These are phyloP conservation scores for Catagonus wagneri DNA, from an alignment of 2,113 vertebrate genomes.

Conservation along the genomic window DNA sequence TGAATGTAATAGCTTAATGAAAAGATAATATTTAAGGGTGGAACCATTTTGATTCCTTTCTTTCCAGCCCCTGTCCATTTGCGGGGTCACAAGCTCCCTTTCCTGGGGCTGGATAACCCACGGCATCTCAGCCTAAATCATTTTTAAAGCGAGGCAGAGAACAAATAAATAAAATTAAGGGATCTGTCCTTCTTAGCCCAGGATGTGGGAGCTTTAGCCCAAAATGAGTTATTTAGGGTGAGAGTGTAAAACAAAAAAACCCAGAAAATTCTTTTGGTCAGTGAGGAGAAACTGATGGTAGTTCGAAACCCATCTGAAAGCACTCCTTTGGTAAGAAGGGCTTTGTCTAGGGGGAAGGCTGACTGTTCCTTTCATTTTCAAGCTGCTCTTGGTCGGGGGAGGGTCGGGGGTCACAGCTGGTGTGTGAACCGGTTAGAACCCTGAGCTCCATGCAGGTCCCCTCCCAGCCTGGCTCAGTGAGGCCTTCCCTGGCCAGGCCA, in stretches of 20 bases:
- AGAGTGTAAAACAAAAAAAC: neutral
- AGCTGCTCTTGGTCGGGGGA: neutral
- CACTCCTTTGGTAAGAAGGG: neutral
- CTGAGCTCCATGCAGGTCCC: neutral
- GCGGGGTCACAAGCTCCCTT: neutral
- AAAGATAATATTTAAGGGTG: neutral
- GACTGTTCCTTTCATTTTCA: neutral
- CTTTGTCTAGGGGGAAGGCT: neutral
- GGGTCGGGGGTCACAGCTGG: neutral
- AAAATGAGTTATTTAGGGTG: conserved; percentile 12
- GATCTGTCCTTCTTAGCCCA: neutral
- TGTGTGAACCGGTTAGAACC: neutral
- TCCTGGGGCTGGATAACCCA: neutral
- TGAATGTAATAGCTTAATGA: conserved; percentile 24
- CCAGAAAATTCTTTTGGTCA: neutral
- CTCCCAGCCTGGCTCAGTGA: neutral
- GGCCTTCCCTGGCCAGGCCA: neutral
- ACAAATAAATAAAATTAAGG: conserved; percentile 11
- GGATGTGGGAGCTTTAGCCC: neutral
- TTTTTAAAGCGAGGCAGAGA: conserved; percentile 40
- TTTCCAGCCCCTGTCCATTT: neutral
- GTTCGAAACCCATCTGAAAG: neutral
- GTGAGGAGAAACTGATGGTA: conserved; percentile 24
- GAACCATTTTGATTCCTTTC: neutral
- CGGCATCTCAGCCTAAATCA: neutral